These are phyloP conservation scores for Macrotis lagotis DNA, from an alignment of 2,113 vertebrate genomes.

Conservation along the genomic window DNA sequence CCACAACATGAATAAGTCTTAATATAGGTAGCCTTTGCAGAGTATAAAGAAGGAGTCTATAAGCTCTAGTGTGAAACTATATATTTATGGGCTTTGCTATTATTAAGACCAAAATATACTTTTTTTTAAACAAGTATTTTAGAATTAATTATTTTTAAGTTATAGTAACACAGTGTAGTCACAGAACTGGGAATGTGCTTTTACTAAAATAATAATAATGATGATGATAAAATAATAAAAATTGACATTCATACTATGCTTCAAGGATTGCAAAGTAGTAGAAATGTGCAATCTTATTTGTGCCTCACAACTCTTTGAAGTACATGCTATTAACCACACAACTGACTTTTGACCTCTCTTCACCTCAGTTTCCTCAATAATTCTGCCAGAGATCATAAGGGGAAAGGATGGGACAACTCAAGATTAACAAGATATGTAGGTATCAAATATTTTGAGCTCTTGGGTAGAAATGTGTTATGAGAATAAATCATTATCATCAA, in stretches of 20 bases:
- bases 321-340: background rate
- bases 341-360: constrained; percentile 30
- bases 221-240: background rate
- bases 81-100: background rate
- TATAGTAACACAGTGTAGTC: background rate
- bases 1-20: constrained; percentile 23
- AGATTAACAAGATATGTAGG: background rate
- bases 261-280: background rate
- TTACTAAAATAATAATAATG: constrained; percentile 11
- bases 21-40: background rate
- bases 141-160: constrained; percentile 17
- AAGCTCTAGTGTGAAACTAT: background rate
- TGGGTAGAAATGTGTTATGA: background rate
- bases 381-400: background rate
- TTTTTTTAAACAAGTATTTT: constrained; percentile 10
- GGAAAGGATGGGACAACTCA: background rate
- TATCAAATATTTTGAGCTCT: background rate
- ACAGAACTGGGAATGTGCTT: background rate
- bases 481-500: background rate
- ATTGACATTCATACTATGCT: background rate
- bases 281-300: background rate
- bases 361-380: background rate
- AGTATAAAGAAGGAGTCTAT: background rate
- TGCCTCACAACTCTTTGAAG: background rate
- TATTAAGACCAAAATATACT: background rate